Evolutionary conservation across 2,888 invertebrate species (phyloP).

Genomic region (Acrobeloides nanus): DNA sequence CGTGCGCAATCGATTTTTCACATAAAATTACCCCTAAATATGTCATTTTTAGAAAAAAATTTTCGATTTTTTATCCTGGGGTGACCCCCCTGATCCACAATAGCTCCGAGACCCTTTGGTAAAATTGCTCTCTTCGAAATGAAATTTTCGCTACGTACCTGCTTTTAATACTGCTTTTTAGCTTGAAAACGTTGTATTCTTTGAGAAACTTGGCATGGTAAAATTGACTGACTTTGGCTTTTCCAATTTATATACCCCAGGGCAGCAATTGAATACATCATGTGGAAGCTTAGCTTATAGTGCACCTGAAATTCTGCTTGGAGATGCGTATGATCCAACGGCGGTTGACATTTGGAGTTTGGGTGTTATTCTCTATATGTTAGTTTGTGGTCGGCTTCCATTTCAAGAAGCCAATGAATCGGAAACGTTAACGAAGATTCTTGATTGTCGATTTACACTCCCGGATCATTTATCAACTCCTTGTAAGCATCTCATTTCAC

Average conservation of each 20-base stretch:
- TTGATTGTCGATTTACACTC: slow-evolving; percentile 95
- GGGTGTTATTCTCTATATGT: slow-evolving; percentile 95
- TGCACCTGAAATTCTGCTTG: slow-evolving; percentile 94
- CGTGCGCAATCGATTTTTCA: too few relatives aligned
- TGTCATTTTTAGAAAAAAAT: too few relatives aligned
- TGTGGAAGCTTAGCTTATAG: slow-evolving; percentile 98
- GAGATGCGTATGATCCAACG: slow-evolving; percentile 96
- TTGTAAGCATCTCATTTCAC: slow-evolving; percentile 78
- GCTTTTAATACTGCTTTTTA: slow-evolving; percentile 23
- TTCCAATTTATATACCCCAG: slow-evolving; percentile 82
- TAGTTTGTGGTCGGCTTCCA: slow-evolving; percentile 91
- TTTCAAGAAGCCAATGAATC: slow-evolving; percentile 99
- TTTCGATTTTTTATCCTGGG: too few relatives aligned
- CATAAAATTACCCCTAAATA: too few relatives aligned
- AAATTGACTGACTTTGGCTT: slow-evolving; percentile 97
- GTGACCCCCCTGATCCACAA: too few relatives aligned
- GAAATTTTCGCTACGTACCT: too few relatives aligned
- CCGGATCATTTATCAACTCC: slow-evolving; percentile 77
- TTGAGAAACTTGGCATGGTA: slow-evolving; percentile 88
- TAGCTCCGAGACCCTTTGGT: too few relatives aligned
- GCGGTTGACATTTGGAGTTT: slow-evolving; percentile 98
- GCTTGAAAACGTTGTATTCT: slow-evolving; percentile 98
- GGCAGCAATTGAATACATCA: slow-evolving; percentile 66
- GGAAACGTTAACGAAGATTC: slow-evolving; percentile 96
- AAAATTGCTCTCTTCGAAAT: too few relatives aligned